Evolutionary conservation across 2,888 invertebrate species (phyloP), one percentile per base, ranked within the genome.

Genomic region (Dorcus hopei): DNA sequence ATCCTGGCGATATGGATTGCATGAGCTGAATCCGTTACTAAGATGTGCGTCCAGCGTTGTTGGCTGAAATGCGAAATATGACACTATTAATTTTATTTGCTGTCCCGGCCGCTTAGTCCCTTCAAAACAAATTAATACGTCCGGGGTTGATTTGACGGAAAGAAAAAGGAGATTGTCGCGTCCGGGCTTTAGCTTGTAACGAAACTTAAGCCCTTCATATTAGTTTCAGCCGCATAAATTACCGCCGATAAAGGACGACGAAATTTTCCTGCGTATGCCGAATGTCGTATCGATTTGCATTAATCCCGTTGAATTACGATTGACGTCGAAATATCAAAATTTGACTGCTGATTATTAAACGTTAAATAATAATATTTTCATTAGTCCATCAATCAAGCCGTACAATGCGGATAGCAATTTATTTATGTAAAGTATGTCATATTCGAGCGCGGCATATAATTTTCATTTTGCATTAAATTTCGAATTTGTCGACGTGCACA

Each of bases 1-100:
- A 72, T 70, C 69, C 48, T 39, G 64, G 65, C 66, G 68, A 70
- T 72, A 70, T 69, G 70, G 70, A 68, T 72, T 70, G 71, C 71
- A 70, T 70, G 67, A 65, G 66, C 64, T 65, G 68, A 65, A 65
- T 64, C 67, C 69, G 23, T 9, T 26, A 14, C 11, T 47, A 47
- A 47, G 26, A 23, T 47, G 11, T 23, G 26, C 14, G 11, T 9
- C 16, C 9, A 16, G 47, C 19, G 47, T 33, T 26, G 47, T 33
- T 26, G 47, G 47, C 19, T 47, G 47, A 47, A 26, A 47, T 47
- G 47, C 47, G 47, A 47, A 47, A 47, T 26, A 47, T 47, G 47
- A 47, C 47, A 47, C 47, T 47, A 26, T 47, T 47, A 47, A 47
- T 47, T 47, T 23, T 47, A 47, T 47, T 47, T 26, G 23, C 26